These are phyloP conservation scores for Idaea aversata DNA, from an alignment of 2,888 invertebrate genomes.

Conservation along the genomic window DNA sequence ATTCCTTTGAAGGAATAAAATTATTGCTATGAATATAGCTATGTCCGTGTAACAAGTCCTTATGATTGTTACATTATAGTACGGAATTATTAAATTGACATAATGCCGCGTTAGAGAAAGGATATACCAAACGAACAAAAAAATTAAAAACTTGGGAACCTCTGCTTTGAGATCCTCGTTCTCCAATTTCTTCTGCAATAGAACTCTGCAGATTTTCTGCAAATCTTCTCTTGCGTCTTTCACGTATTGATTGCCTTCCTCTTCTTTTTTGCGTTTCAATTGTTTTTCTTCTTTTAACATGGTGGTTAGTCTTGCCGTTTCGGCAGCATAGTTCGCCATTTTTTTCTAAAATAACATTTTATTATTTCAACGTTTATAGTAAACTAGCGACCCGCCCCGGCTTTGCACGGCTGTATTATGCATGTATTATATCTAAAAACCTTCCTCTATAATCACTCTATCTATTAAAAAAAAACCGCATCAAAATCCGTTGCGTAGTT, in stretches of 20 bases:
- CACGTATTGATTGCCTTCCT: constrained; percentile 48
- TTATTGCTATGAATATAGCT: background rate
- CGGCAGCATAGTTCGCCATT: constrained; percentile 35
- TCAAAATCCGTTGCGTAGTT: too few species aligned
- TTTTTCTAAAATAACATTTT: constrained; percentile 36
- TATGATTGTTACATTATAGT: background rate
- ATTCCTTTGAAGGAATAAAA: background rate
- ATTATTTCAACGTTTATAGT: background rate
- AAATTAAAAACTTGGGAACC: constrained; percentile 33
- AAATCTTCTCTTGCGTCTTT: constrained; percentile 62
- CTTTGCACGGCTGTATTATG: too few species aligned
- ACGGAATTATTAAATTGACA: background rate
- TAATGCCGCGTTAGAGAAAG: background rate
- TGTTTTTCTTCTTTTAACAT: constrained; percentile 38
- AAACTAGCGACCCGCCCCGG: too few species aligned
- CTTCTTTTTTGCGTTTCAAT: constrained; percentile 50
- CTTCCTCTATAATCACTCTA: too few species aligned
- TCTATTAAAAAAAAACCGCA: too few species aligned
- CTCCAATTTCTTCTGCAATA: constrained; percentile 62
- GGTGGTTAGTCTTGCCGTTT: constrained; percentile 40
- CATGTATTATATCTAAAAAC: too few species aligned
- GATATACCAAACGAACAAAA: constrained; percentile 1
- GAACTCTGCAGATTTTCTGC: constrained; percentile 52
- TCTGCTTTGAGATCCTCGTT: constrained; percentile 61
- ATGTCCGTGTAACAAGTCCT: background rate